Base-by-base conservation (phyloP, 2,888 invertebrate species). In the Lordiphosa andalusiaca region DNA sequence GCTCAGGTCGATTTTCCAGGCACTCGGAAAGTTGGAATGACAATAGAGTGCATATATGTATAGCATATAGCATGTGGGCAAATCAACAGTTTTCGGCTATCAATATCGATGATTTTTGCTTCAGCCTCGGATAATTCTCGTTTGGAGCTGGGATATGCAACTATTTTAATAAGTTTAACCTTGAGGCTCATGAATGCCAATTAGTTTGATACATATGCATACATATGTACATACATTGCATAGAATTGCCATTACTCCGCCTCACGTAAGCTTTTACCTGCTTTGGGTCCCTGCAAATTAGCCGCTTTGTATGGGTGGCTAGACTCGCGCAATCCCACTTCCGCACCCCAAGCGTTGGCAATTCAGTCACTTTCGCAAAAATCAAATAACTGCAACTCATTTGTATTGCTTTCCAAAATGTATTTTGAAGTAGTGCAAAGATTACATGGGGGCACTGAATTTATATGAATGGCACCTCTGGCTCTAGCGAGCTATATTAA, bases 91-190 rank as follows among this genome's bases (percentile, higher is more conserved):
- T 16, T 56, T 47, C n/a, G 25, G 23, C 7, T 25, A 10, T 13
- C 42, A 13, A 25, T 25, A 25, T 25, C 23, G 13, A 42, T 9
- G 13, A 13, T 19, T 25, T 16, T 30, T 44, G 44, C 30, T 44
- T 33, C 2, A 3, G 23, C 23, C 10, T 40, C 6, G n/a, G 21
- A 19, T 19, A 35, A 38, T 40, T 19, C 40, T 53, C 50, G 16
- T 44, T 47, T 52, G 57, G 64, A 81, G 81, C 67, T 47, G 73
- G 62, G 68, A 76, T 72, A 81, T 77, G 84, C 77, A 80, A 84
- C 80, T 81, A 84, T 84, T 81, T 84, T 84, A 84, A 77, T 84
- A 71, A 66, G 68, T 84, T 84, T 54, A 73, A 81, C 84, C 84
- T 77, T 77, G 77, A 73, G 71, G 68, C 84, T 76, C 81, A 77